phyloP scores from a whole-genome alignment of 2,888 invertebrate genomes.

The Tetragonisca angustula region DNA sequence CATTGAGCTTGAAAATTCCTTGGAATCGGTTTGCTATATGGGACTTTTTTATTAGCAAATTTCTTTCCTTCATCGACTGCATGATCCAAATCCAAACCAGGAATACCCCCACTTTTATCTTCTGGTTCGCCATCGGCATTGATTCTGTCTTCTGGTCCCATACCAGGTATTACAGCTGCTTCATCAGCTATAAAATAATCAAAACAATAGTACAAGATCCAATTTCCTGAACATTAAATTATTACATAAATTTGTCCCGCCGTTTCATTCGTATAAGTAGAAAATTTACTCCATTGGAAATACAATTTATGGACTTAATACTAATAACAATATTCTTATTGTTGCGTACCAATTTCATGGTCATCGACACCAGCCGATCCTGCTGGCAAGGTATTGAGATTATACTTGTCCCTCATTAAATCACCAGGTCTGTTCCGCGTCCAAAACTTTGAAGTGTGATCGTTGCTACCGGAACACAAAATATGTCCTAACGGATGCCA shows the following conservation, averaged over 20 bases:
- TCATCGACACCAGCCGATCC: constrained; percentile 90
- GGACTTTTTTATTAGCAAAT: constrained; percentile 90
- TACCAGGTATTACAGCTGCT: constrained; percentile 94
- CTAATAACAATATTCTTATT: no score
- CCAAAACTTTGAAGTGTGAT: constrained; percentile 99
- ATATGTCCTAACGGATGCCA: constrained; percentile 99
- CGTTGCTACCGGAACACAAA: constrained; percentile 99
- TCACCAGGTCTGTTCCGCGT: constrained; percentile 99
- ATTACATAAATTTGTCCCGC: neutral
- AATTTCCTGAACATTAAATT: neutral
- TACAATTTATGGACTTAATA: neutral
- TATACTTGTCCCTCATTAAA: constrained; percentile 98
- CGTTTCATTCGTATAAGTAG: neutral
- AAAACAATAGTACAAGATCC: neutral
- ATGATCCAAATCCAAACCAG: constrained; percentile 93
- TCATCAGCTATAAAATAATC: constrained; percentile 86
- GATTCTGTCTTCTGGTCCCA: constrained; percentile 98
- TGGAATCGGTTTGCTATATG: constrained; percentile 98
- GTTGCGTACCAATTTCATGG: constrained; percentile 86
- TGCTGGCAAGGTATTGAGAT: constrained; percentile 95
- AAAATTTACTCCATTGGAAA: neutral
- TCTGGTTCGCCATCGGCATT: constrained; percentile 85
- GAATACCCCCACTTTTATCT: constrained; percentile 87
- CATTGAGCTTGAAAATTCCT: constrained; percentile 98
- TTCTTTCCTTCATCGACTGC: constrained; percentile 90